Percentiles rank a stretch among this genome's conserved stretches.
phyloP scores from a whole-genome alignment of 1,140 invertebrate species.

The Lepidotrigona ventralis region DNA sequence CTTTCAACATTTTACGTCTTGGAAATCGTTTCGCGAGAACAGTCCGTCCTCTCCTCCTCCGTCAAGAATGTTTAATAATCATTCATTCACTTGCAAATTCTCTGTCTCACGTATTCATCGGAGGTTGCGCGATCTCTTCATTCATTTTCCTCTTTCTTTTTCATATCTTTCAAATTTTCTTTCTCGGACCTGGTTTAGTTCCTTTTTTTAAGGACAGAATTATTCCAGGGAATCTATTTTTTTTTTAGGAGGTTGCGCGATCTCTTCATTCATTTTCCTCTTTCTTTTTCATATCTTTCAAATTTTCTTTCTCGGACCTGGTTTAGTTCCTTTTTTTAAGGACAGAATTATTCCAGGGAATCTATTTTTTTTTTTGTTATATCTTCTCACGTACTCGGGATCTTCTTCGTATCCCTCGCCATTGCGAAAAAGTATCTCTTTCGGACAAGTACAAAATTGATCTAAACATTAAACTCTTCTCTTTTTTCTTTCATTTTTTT shows the following conservation, averaged over 20 bases:
- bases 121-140: not conserved
- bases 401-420: no score
- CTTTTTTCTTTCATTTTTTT: not conserved
- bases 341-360: no score
- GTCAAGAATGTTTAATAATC: not conserved
- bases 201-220: no score
- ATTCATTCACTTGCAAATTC: not conserved
- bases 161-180: no score
- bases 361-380: not conserved
- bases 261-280: no score
- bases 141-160: not conserved
- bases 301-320: not conserved
- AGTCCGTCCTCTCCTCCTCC: no score
- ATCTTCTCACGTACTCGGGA: not conserved
- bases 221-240: no score
- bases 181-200: not conserved
- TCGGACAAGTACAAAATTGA: not conserved
- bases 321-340: no score
- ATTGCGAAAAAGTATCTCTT: no score
- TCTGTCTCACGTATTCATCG: not conserved
- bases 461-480: not conserved
- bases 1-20: slow-evolving; percentile 26
- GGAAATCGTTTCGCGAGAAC: slow-evolving; percentile 11
- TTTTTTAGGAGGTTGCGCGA: not conserved
- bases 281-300: not conserved